Conservation (phyloP, 2,888 invertebrate species). For the Dryococelus australis region DNA sequence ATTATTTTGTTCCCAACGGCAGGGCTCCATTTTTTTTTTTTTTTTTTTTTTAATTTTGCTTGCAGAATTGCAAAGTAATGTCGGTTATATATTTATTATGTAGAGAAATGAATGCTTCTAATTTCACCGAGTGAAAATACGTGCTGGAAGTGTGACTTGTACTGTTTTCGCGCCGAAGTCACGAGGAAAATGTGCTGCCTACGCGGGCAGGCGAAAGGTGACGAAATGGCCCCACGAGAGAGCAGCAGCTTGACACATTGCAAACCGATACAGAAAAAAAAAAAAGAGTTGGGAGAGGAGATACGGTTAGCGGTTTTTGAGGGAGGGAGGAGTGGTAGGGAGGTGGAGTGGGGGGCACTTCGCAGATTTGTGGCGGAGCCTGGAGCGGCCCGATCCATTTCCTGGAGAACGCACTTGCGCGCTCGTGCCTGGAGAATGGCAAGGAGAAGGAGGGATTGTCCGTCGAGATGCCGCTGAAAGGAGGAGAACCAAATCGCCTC, state of each 20-base stretch:
- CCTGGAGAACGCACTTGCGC: slow-evolving; percentile 35
- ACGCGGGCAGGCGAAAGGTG: slow-evolving; percentile 29
- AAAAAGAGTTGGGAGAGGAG: not conserved
- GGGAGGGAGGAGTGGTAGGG: not conserved
- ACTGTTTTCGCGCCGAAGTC: not conserved
- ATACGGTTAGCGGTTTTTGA: not conserved
- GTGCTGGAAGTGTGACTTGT: not conserved
- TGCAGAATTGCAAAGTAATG: no score
- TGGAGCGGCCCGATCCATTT: slow-evolving; percentile 38
- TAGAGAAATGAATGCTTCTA: no score
- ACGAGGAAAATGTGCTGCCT: not conserved
- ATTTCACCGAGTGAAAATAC: no score
- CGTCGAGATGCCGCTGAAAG: not conserved
- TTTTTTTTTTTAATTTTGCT: no score
- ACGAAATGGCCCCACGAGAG: slow-evolving; percentile 11
- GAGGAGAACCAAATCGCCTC: slow-evolving; percentile 13
- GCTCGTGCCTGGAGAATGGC: not conserved
- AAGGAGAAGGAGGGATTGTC: not conserved
- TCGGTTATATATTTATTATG: no score
- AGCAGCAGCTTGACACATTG: slow-evolving; percentile 37
- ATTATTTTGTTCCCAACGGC: no score
- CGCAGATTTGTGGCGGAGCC: not conserved
- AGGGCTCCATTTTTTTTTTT: no score
- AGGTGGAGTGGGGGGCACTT: not conserved
- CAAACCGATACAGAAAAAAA: slow-evolving; percentile 34